Evolutionary conservation across 2,113 vertebrate species (phyloP).

Genomic region (Nansenia antarctica): DNA sequence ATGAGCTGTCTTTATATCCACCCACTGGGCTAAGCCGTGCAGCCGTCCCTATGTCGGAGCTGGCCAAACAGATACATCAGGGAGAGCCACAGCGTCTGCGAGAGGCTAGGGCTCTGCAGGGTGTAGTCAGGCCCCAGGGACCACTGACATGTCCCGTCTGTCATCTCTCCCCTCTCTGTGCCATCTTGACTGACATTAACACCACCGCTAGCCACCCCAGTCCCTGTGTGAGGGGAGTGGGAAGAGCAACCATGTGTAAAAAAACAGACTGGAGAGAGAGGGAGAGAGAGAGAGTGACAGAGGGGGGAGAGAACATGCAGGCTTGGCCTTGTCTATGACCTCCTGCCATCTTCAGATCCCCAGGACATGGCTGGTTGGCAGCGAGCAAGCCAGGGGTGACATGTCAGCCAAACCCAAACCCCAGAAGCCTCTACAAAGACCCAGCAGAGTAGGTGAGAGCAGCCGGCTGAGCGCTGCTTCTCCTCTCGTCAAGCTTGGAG

Average conservation of each 20-base stretch:
- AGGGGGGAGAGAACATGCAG: slow-evolving; percentile 60
- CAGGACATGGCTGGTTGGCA: slow-evolving; percentile 72
- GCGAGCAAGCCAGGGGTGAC: slow-evolving; percentile 53
- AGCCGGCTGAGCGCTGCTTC: slow-evolving; percentile 31
- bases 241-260: slow-evolving; percentile 56
- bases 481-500: slow-evolving; percentile 42
- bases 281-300: background rate
- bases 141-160: slow-evolving; percentile 53
- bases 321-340: slow-evolving; percentile 47
- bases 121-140: slow-evolving; percentile 37
- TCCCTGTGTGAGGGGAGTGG: slow-evolving; percentile 1
- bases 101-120: slow-evolving; percentile 42
- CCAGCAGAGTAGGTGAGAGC: slow-evolving; percentile 60
- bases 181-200: slow-evolving; percentile 60
- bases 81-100: background rate
- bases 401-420: background rate
- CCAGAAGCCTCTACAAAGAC: no score
- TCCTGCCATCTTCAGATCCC: slow-evolving; percentile 56
- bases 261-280: slow-evolving; percentile 34
- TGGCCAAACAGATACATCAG: slow-evolving; percentile 22
- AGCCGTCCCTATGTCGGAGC: slow-evolving; percentile 11
- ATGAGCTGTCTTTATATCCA: slow-evolving; percentile 17
- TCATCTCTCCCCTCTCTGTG: slow-evolving; percentile 37
- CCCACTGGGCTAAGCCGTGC: background rate
- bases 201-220: slow-evolving; percentile 46